Conservation (phyloP, 2,888 invertebrate species). For the Folsomia candida region DNA sequence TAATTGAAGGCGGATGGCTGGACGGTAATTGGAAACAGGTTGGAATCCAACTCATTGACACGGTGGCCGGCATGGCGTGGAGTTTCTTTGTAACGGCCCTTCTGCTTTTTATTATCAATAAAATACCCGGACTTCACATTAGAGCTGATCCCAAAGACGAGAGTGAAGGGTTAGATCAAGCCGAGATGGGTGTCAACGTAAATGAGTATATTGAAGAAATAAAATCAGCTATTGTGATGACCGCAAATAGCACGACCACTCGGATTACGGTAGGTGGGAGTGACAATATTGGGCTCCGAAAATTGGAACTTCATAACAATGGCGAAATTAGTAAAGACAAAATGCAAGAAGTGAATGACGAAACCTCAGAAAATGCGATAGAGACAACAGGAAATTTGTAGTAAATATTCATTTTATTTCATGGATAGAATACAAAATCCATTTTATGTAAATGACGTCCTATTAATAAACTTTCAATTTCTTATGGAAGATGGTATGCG, state of each 20-base stretch:
- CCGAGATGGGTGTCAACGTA: not conserved
- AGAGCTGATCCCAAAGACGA: constrained; percentile 41
- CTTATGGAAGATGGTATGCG: too few species aligned
- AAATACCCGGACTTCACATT: constrained; percentile 46
- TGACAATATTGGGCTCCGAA: too few species aligned
- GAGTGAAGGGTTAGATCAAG: constrained; percentile 31
- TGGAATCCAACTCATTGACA: constrained; percentile 37
- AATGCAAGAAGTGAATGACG: not conserved
- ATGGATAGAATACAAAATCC: too few species aligned
- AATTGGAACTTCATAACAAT: too few species aligned
- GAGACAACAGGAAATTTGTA: constrained; percentile 3
- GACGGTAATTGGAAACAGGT: constrained; percentile 47
- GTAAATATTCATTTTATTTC: too few species aligned
- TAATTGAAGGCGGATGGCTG: constrained; percentile 45
- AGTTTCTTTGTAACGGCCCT: constrained; percentile 40
- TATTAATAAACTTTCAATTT: too few species aligned
- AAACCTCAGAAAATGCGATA: not conserved
- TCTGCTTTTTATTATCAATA: constrained; percentile 41
- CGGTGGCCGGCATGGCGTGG: constrained; percentile 38
- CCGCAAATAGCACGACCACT: not conserved
- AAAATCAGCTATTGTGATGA: not conserved
- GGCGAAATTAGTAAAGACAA: not conserved
- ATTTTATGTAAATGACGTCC: too few species aligned
- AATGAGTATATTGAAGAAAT: not conserved
- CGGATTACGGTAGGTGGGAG: not conserved